These are phyloP conservation scores for Morone chrysops DNA, from an alignment of 2,113 vertebrate genomes.

Conservation along the genomic window DNA sequence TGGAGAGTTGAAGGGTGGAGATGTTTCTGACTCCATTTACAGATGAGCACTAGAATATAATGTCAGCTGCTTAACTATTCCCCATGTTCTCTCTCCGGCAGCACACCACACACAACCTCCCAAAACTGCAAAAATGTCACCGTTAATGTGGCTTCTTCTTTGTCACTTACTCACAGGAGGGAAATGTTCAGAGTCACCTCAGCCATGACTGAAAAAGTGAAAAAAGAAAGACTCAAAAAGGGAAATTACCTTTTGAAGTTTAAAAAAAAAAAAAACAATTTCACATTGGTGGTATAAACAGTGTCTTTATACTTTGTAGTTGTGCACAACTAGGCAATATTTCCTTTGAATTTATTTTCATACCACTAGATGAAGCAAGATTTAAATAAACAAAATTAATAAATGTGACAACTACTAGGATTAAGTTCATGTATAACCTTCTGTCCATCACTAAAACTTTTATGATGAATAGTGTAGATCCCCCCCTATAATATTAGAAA, in stretches of 20 bases:
- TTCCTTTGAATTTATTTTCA: not conserved
- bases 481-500: not conserved
- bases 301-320: not conserved
- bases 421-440: not conserved
- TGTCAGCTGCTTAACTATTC: slow-evolving; percentile 42
- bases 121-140: slow-evolving; percentile 6
- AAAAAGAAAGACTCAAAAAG: not conserved
- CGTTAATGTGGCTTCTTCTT: not conserved
- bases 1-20: slow-evolving; percentile 82
- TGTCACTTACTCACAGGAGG: not conserved
- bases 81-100: slow-evolving; percentile 11
- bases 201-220: not conserved
- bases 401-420: not conserved
- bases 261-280: not conserved
- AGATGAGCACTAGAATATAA: slow-evolving; percentile 50
- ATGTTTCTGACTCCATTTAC: slow-evolving; percentile 73
- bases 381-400: not conserved
- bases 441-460: no score
- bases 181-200: not conserved
- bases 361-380: not conserved
- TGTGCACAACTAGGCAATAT: not conserved
- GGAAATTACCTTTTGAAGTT: not conserved
- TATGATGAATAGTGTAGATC: not conserved
- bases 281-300: not conserved
- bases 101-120: slow-evolving; percentile 4